phyloP scores from a whole-genome alignment of 1,140 invertebrate genomes.

The Muscidifurax raptorellus region DNA sequence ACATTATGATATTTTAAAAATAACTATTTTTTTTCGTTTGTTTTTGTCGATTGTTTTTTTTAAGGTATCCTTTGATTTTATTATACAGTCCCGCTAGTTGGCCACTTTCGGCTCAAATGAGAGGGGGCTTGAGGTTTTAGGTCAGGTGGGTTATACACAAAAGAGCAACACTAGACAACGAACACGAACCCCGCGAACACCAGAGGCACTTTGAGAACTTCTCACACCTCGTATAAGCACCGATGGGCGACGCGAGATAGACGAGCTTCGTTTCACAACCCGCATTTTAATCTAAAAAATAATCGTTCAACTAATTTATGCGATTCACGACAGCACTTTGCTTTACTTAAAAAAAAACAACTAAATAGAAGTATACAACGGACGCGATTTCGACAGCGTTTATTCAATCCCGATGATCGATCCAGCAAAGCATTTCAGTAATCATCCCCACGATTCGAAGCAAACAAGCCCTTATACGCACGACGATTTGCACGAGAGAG shows the following conservation, averaged over 20 bases:
- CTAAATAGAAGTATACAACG: too few relatives aligned
- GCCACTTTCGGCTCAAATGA: constrained; percentile 54
- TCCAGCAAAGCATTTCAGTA: background rate
- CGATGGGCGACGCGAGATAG: background rate
- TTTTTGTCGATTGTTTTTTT: constrained; percentile 26
- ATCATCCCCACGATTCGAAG: too few relatives aligned
- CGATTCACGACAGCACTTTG: background rate
- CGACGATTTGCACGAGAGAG: background rate
- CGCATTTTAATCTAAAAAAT: too few relatives aligned
- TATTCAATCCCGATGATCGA: background rate
- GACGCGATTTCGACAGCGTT: background rate
- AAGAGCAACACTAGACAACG: constrained; percentile 76
- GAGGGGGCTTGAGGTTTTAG: constrained; percentile 66
- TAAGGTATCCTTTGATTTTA: constrained; percentile 36
- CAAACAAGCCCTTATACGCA: background rate
- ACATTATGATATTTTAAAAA: constrained; percentile 30
- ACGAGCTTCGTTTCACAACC: too few relatives aligned
- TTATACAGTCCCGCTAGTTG: constrained; percentile 46
- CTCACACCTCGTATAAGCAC: constrained; percentile 39
- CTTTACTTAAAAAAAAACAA: background rate
- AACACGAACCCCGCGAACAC: constrained; percentile 75
- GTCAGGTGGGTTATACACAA: constrained; percentile 74
- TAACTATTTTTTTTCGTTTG: constrained; percentile 22
- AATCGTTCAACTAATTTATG: too few relatives aligned
- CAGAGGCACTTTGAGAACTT: constrained; percentile 61